A percentile compares a stretch with the other conserved stretches of the same genome.
phyloP scores from a whole-genome alignment of 2,797 vertebrate species.

The Amblyopsis hoosieri region DNA sequence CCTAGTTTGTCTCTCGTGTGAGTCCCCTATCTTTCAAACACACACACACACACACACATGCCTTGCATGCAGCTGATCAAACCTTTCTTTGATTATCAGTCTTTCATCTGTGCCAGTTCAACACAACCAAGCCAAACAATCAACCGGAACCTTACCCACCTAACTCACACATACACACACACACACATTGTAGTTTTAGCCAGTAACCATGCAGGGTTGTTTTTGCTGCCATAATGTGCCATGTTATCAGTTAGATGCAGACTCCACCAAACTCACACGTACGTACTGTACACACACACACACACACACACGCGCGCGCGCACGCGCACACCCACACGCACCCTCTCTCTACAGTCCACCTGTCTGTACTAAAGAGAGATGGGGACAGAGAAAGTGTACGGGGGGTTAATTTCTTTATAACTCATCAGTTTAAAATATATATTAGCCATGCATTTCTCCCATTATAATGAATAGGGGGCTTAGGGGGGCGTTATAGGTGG shows the following conservation, averaged over 20 bases:
- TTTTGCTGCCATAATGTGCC: conserved; percentile 25
- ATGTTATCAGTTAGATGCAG: conserved; percentile 34
- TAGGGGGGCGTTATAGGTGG: no score
- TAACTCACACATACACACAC: conserved; percentile 3
- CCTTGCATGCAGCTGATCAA: conserved; percentile 49
- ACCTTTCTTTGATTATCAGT: conserved; percentile 58
- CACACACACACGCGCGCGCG: conserved; percentile 5
- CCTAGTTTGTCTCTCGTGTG: conserved; percentile 6
- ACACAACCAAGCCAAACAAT: conserved; percentile 27
- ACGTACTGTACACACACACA: background rate
- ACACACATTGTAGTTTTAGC: conserved; percentile 1
- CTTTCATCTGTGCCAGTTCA: conserved; percentile 54
- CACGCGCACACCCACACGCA: conserved; percentile 5
- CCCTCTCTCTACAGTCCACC: background rate
- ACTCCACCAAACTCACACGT: background rate
- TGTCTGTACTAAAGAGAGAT: conserved; percentile 30
- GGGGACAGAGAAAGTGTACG: conserved; percentile 4
- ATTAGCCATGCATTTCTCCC: no score
- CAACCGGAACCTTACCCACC: conserved; percentile 21
- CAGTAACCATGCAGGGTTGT: conserved; percentile 5
- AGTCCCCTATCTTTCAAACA: background rate
- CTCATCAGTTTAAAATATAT: no score
- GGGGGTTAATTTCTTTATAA: no score
- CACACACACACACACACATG: conserved; percentile 2
- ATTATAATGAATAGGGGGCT: no score